Evolutionary conservation across 2,797 vertebrate species (phyloP).

Genomic region (Schizothorax lantsangensis): DNA sequence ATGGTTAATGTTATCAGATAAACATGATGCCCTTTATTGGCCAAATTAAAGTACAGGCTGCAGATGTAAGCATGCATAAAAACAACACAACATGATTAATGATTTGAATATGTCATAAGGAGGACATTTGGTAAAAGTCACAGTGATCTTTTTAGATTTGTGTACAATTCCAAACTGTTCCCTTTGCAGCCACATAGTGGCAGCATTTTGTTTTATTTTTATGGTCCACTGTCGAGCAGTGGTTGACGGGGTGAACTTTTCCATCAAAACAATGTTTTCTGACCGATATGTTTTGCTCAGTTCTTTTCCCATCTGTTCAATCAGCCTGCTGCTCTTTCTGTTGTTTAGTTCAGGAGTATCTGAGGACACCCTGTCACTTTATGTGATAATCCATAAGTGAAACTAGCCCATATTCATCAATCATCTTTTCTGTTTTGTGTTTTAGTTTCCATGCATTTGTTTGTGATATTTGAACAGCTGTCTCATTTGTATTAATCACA

Average conservation of each 20-base stretch:
- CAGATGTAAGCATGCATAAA: neutral
- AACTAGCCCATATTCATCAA: constrained; percentile 5
- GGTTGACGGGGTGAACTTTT: neutral
- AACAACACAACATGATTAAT: neutral
- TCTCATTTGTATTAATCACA: constrained; percentile 21
- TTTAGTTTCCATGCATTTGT: constrained; percentile 11
- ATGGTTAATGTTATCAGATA: neutral
- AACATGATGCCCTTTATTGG: neutral
- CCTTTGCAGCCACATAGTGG: constrained; percentile 38
- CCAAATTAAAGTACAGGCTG: constrained; percentile 9
- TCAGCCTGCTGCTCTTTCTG: neutral
- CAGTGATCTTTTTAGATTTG: constrained; percentile 38
- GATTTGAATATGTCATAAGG: neutral
- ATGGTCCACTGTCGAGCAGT: neutral
- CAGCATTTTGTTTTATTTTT: constrained; percentile 37
- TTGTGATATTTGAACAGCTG: constrained; percentile 30
- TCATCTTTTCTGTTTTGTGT: constrained; percentile 20
- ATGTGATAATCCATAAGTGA: neutral
- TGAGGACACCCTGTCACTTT: neutral
- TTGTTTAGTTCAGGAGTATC: constrained; percentile 21
- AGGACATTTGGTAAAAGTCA: neutral
- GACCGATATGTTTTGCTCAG: neutral
- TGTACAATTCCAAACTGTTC: neutral
- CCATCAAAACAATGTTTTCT: constrained; percentile 33
- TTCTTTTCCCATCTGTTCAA: neutral